These are phyloP conservation scores for Polymixis flavicincta DNA, from an alignment of 2,888 invertebrate species.

Conservation along the genomic window DNA sequence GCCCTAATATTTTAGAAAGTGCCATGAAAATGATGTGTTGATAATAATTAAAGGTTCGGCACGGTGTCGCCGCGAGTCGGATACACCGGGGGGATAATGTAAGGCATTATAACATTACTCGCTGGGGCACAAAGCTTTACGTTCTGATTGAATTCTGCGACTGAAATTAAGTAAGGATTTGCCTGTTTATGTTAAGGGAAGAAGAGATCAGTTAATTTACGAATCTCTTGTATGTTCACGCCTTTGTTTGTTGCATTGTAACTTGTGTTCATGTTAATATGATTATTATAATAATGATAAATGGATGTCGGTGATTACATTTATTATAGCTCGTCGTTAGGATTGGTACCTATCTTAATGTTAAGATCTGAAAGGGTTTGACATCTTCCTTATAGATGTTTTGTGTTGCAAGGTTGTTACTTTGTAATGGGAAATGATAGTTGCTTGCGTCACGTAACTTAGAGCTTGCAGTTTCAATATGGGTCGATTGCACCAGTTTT, in stretches of 20 bases:
- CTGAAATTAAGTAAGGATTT: constrained; percentile 91
- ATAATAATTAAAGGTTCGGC: constrained; percentile 90
- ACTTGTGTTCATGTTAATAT: constrained; percentile 41
- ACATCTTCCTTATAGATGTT: constrained; percentile 22
- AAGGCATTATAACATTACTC: constrained; percentile 89
- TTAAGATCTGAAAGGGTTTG: constrained; percentile 31
- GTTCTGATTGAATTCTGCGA: constrained; percentile 90
- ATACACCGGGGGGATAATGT: constrained; percentile 86
- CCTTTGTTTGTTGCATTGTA: constrained; percentile 76
- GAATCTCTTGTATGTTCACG: constrained; percentile 81
- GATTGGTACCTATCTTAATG: constrained; percentile 15
- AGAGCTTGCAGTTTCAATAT: constrained; percentile 2
- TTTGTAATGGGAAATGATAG: constrained; percentile 18
- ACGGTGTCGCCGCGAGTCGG: constrained; percentile 83
- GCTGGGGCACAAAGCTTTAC: constrained; percentile 88
- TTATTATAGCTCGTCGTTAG: constrained; percentile 29
- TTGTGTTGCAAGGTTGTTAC: constrained; percentile 7
- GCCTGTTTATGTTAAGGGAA: constrained; percentile 88
- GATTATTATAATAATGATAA: constrained; percentile 57
- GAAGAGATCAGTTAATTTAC: constrained; percentile 87
- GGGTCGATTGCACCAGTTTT: not conserved
- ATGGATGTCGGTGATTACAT: constrained; percentile 48
- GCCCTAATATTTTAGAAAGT: constrained; percentile 83
- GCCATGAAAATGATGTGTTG: constrained; percentile 90
- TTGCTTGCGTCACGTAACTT: not conserved